phyloP scores from a whole-genome alignment of 2,888 invertebrate species.

The Drosophila maculinotata region DNA sequence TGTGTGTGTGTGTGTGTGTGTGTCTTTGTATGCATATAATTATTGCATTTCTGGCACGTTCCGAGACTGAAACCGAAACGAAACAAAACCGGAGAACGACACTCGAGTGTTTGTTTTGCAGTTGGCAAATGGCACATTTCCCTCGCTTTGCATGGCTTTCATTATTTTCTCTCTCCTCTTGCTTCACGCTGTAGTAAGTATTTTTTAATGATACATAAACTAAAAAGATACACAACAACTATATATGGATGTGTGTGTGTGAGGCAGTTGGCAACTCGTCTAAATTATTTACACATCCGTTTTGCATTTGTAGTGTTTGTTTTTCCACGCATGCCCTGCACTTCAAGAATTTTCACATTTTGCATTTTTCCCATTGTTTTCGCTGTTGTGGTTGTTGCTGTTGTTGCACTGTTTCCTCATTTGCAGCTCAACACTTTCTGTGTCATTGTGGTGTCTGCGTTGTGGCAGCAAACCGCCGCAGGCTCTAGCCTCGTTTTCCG shows the following conservation, averaged over 20 bases:
- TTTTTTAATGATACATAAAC: conserved; percentile 81
- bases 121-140: conserved; percentile 79
- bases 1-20: conserved; percentile 35
- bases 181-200: conserved; percentile 65
- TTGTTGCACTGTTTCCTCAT: conserved; percentile 73
- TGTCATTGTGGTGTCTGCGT: conserved; percentile 73
- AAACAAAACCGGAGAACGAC: conserved; percentile 29
- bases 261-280: conserved; percentile 67
- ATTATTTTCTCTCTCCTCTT: conserved; percentile 48
- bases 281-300: conserved; percentile 81
- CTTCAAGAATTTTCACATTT: conserved; percentile 63
- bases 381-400: conserved; percentile 10
- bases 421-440: conserved; percentile 77
- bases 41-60: conserved; percentile 80
- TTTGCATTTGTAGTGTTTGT: conserved; percentile 73
- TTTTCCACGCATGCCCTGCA: conserved; percentile 66
- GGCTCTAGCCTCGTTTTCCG: conserved; percentile 69
- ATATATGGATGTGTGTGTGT: conserved; percentile 11
- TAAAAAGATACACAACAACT: conserved; percentile 74
- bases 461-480: conserved; percentile 61
- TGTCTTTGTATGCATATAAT: conserved; percentile 77
- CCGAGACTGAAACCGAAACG: conserved; percentile 53
- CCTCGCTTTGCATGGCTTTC: conserved; percentile 56
- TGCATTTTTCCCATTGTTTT: conserved; percentile 41
- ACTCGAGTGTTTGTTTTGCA: conserved; percentile 61